Conservation (phyloP, 2,888 invertebrate species). For the Prosapia bicincta region DNA sequence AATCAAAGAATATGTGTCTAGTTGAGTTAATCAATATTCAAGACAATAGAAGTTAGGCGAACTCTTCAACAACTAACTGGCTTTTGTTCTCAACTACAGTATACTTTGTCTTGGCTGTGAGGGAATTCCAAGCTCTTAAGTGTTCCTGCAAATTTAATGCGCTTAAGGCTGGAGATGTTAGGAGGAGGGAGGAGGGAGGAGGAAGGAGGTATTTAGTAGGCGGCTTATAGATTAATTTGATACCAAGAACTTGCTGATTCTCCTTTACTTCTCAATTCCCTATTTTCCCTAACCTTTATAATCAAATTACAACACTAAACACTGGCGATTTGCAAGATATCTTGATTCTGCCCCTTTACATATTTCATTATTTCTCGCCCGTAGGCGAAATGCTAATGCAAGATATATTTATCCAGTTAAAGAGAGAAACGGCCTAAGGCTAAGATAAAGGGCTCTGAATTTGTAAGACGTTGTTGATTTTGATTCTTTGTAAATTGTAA, state of each 20-base stretch:
- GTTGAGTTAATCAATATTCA: background rate
- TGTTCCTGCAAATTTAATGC: slow-evolving; percentile 32
- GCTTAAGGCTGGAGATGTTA: slow-evolving; percentile 22
- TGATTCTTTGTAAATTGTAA: too few species aligned
- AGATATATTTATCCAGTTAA: background rate
- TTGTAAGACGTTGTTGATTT: too few species aligned
- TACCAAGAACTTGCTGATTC: slow-evolving; percentile 6
- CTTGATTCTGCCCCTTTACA: background rate
- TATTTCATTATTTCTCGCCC: background rate
- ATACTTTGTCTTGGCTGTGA: background rate
- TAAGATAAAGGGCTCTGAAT: too few species aligned
- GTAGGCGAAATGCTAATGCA: background rate
- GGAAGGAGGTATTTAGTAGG: slow-evolving; percentile 18
- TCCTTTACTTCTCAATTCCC: slow-evolving; percentile 7
- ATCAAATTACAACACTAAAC: background rate
- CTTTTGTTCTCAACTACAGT: background rate
- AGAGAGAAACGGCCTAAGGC: background rate
- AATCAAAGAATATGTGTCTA: background rate
- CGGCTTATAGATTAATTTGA: slow-evolving; percentile 26
- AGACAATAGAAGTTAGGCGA: background rate
- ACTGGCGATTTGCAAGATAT: background rate
- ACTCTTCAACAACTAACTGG: background rate
- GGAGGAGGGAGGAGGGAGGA: slow-evolving; percentile 25
- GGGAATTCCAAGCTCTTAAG: slow-evolving; percentile 28
- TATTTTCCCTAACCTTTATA: background rate